These are phyloP conservation scores for Lethrus apterus DNA, from an alignment of 1,140 invertebrate species.

Conservation along the genomic window DNA sequence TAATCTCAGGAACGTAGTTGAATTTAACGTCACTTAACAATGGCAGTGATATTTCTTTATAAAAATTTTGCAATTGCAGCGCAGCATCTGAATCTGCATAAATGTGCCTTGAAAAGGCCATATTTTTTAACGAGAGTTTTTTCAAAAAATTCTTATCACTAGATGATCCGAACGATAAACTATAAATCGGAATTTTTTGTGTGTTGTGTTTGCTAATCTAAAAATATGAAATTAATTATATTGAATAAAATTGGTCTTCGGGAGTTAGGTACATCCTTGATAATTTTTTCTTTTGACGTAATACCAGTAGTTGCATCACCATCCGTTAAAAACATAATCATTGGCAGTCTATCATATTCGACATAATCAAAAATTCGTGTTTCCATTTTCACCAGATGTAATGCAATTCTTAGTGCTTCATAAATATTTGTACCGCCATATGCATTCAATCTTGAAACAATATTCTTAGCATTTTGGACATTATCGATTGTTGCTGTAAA, in stretches of 20 bases:
- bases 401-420: conserved; percentile 1
- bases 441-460: not conserved
- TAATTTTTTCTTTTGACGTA: not conserved
- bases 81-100: not conserved
- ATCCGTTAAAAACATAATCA: conserved; percentile 12
- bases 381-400: conserved; percentile 2
- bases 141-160: not conserved
- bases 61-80: not conserved
- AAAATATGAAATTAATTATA: not conserved
- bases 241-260: no score
- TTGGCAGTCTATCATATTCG: not conserved
- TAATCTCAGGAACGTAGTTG: not conserved
- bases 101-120: not conserved
- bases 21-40: not conserved
- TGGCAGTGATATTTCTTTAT: not conserved
- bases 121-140: not conserved
- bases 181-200: not conserved
- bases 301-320: conserved; percentile 6
- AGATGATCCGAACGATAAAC: not conserved
- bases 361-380: not conserved
- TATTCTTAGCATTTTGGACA: conserved; percentile 2
- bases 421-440: conserved; percentile 7
- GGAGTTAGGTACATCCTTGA: not conserved
- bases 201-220: no score
- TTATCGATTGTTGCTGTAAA: conserved; percentile 5